Base-by-base conservation (phyloP, 2,113 vertebrate genomes). In the Bothrops jararaca region DNA sequence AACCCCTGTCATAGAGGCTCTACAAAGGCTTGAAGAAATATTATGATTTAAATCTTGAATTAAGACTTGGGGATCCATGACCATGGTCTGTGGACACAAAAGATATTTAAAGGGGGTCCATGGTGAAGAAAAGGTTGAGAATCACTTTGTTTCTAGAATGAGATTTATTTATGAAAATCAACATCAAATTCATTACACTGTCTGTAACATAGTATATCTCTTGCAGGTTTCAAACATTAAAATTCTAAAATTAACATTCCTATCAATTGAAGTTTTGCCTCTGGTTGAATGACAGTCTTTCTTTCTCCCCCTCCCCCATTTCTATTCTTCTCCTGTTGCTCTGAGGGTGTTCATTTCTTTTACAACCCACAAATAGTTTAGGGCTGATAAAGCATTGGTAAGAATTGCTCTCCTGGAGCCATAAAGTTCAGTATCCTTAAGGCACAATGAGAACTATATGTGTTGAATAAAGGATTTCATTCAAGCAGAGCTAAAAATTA, bases 401-500 rank as follows among this genome's bases (percentile, higher is more conserved):
- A 86, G 24, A 85, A 45, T 29, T 23, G 0, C 15, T 60, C 50
- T 91, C 54, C 54, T 60, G 42, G 42, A 58, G n/a, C 9, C 85
- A n/a, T 24, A 53, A 39, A 39, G 34, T 23, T 91, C 13, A 50
- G 48, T 85, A 86, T 58, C 54, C 42, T 86, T n/a, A 91, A 48
- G 42, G 90, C 34, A 20, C 34, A 22, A 10, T 89, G 24, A 58
- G 60, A 90, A 50, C 45, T 52, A 29, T 15, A 45, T 56, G 15
- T 6, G 22, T 15, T 23, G 54, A 50, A 34, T 86, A 91, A 91
- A 50, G 18, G 12, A 18, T 48, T 58, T 58, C 80, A 58, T 50
- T 48, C 42, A 86, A 60, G 42, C 42, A 86, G 54, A 91, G 54
- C 86, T 60, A 91, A 91, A 91, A 57, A 52, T 58, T 20, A 91